Base-by-base conservation (phyloP, 1,140 invertebrate genomes). In the Drosophila azteca region DNA sequence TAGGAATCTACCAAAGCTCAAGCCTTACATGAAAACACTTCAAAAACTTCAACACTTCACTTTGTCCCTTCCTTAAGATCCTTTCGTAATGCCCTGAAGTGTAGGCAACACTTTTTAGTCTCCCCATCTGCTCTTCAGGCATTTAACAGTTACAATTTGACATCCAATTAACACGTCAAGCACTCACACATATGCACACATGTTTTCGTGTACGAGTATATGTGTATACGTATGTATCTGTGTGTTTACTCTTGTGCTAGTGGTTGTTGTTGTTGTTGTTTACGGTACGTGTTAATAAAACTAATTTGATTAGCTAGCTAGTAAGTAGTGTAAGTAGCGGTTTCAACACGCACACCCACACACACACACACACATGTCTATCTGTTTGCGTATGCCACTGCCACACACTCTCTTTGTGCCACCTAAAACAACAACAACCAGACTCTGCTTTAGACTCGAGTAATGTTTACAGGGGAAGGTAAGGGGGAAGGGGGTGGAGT, bases 261-360 rank as follows among this genome's bases (percentile, higher is more conserved):
- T 64, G 76, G 61, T 80, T 22, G 26, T 20, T 44, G 53, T 55
- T 31, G 26, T 59, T 24, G 57, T 59, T 61, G 58, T 61, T 29
- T 29, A 2, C 68, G 74, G 11, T 78, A 87, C 84, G 83, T 88
- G 83, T 88, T 89, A 88, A 88, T 88, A 88, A 88, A 88, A 88
- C 83, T 89, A 88, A 88, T 88, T 88, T 88, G 78, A 88, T 88
- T 88, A 88, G 84, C 83, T 69, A 69, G 69, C 67, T 69, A 69
- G 35, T 73, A 79, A 79, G 67, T 39, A 39, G 83, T 88, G 83
- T 87, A 87, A 87, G 83, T 67, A 87, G 83, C 83, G 83, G 83
- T 88, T 85, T 79, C 61, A 70, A 82, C 83, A 35, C 31, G 8
- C 17, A 20, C 17, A n/a, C n/a, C n/a, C n/a, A n/a, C n/a, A n/a